Percentiles rank a stretch among this genome's conserved stretches.
Conservation (phyloP, 2,113 vertebrate species). For the Alligator sinensis region DNA sequence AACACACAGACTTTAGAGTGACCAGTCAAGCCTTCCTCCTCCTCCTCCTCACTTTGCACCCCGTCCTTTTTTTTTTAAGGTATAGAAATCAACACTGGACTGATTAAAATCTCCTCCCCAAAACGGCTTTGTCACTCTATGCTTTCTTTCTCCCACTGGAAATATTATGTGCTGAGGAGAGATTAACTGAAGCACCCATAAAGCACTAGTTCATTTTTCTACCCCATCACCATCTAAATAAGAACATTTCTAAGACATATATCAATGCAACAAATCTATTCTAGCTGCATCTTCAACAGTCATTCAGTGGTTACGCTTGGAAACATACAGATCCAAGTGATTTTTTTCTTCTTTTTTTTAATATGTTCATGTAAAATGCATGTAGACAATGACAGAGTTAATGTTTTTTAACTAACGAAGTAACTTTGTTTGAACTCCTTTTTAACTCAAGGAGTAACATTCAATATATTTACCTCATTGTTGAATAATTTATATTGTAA, state of each 20-base stretch:
- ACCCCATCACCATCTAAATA: not conserved
- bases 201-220: not conserved
- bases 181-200: not conserved
- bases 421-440: not conserved
- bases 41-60: not conserved
- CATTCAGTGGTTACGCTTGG: not conserved
- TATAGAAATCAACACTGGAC: not conserved
- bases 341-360: not conserved
- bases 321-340: not conserved
- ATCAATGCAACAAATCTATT: fast-evolving
- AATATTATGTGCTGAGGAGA: fast-evolving
- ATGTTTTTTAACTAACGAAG: not conserved
- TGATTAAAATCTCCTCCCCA: not conserved
- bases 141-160: not conserved
- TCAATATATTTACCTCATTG: not conserved
- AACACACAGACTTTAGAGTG: not conserved
- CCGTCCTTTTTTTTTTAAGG: not conserved
- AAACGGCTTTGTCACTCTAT: fast-evolving
- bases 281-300: not conserved
- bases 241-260: not conserved
- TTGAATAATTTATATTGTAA: not conserved
- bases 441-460: not conserved
- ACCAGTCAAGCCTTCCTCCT: not conserved
- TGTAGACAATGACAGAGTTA: not conserved
- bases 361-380: not conserved